Evolutionary conservation across 2,888 invertebrate genomes (phyloP).

Genomic region (Rhaphigaster nebulosa): DNA sequence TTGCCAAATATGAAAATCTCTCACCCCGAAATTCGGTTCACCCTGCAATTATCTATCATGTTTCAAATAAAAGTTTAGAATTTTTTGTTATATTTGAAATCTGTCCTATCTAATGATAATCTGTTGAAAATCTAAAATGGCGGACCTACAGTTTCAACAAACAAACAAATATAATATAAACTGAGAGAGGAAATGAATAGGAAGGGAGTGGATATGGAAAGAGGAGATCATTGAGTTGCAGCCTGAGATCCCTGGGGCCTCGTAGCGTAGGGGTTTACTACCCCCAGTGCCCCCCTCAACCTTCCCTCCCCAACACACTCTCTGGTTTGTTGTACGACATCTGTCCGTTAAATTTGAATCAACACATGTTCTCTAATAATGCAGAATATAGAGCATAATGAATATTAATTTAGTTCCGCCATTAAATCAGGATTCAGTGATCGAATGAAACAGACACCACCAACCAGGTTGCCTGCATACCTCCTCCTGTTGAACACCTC

Average conservation of each 20-base stretch:
- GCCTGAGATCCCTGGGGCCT: neutral
- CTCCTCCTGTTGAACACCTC: no score
- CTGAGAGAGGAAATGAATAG: neutral
- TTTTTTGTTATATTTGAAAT: no score
- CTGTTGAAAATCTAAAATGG: no score
- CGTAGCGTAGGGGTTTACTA: neutral
- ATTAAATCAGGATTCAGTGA: neutral
- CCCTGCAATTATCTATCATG: no score
- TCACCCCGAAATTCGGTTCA: no score
- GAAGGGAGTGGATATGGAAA: neutral
- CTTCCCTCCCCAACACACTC: neutral
- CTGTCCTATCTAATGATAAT: no score
- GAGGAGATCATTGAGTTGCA: neutral
- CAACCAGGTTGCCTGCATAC: no score
- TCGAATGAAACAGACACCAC: no score
- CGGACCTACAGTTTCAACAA: neutral
- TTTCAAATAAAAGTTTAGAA: no score
- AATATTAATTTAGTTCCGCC: neutral
- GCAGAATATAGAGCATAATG: neutral
- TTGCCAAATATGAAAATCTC: no score
- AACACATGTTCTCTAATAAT: neutral
- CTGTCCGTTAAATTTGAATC: neutral
- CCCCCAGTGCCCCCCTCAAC: neutral
- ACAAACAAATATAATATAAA: neutral
- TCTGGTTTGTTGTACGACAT: conserved; percentile 14